Evolutionary conservation across 1,140 invertebrate genomes (phyloP).

Genomic region (Aphis craccivora): DNA sequence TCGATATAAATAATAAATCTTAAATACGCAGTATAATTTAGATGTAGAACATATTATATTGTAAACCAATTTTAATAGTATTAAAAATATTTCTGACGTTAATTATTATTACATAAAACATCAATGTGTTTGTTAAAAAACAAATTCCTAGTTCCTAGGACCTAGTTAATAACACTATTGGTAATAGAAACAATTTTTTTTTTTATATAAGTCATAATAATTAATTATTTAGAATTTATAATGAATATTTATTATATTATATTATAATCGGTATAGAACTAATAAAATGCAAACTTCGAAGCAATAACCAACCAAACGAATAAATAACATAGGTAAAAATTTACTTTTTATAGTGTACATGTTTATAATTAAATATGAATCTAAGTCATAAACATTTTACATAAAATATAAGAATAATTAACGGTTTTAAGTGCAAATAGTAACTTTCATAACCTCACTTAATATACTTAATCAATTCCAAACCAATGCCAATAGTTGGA

Average conservation of each 20-base stretch:
- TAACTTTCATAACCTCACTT: too few species aligned
- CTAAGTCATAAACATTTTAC: not conserved
- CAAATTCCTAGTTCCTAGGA: too few species aligned
- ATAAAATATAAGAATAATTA: not conserved
- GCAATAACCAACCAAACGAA: not conserved
- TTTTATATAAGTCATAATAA: not conserved
- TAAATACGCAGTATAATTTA: not conserved
- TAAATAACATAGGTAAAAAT: not conserved
- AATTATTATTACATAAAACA: not conserved
- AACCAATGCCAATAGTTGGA: too few species aligned
- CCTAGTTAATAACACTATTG: not conserved
- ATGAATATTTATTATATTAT: not conserved
- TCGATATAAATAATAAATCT: not conserved
- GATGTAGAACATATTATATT: not conserved
- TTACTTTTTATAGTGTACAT: not conserved
- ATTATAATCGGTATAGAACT: not conserved
- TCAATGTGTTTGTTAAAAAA: not conserved
- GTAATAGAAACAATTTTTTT: not conserved
- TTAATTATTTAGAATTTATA: not conserved
- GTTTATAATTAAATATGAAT: not conserved
- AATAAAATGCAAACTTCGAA: not conserved
- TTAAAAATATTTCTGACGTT: not conserved
- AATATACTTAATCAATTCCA: too few species aligned
- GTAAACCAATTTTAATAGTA: too few species aligned
- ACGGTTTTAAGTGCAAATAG: not conserved